Conservation (phyloP, 37 sponge, comb jelly and placozoan genomes). For the Axinella damicornis region DNA sequence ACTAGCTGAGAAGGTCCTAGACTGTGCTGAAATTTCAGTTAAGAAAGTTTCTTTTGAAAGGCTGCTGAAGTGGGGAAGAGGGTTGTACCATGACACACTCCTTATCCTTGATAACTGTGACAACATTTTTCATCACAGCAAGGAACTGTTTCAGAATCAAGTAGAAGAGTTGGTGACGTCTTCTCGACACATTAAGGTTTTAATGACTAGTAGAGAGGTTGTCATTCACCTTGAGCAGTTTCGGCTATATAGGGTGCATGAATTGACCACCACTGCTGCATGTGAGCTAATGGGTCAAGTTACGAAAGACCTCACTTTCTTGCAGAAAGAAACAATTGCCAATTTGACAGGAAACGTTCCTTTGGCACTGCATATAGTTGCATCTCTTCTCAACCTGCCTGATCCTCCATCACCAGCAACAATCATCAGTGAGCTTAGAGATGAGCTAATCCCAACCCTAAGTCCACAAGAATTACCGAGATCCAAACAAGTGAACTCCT, state of each 20-base stretch:
- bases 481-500: slow-evolving; percentile 7
- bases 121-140: not conserved
- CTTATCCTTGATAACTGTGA: slow-evolving; percentile 39
- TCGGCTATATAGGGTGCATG: not conserved
- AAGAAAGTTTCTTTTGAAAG: slow-evolving; percentile 7
- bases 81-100: not conserved
- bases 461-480: slow-evolving; percentile 21
- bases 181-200: not conserved
- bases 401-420: not conserved
- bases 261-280: not conserved
- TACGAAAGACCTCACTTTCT: not conserved
- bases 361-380: slow-evolving; percentile 45
- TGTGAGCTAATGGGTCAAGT: slow-evolving; percentile 8
- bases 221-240: not conserved
- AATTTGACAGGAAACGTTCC: slow-evolving; percentile 40
- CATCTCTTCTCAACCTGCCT: slow-evolving; percentile 2
- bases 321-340: slow-evolving; percentile 27
- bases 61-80: not conserved
- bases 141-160: not conserved
- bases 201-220: slow-evolving; percentile 23
- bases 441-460: not conserved
- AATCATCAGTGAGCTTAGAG: slow-evolving; percentile 12
- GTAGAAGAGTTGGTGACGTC: not conserved
- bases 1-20: slow-evolving; percentile 21
- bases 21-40: not conserved